Evolutionary conservation across 1,140 invertebrate species (phyloP), one percentile per base, ranked within the genome.

Genomic region (Drosophila asahinai): DNA sequence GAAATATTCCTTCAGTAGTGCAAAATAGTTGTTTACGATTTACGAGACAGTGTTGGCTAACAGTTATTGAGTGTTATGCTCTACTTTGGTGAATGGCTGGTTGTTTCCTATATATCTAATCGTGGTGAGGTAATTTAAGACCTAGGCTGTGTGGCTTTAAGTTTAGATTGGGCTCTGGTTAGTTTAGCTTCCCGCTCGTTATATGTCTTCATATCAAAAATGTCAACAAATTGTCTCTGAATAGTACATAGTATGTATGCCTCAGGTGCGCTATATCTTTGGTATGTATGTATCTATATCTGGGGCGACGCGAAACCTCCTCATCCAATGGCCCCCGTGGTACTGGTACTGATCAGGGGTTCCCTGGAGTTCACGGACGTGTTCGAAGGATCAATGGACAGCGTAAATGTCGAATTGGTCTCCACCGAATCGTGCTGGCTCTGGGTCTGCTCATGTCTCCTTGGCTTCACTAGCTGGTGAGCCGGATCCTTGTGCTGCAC

Each of bases 401-500:
- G 65, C 14, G 92, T 93, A 45, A 92, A 93, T 8, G 86, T 82
- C 12, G 92, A 91, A 11, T 66, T 66, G 58, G 89, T 89, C 71
- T 93, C 92, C 51, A 93, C 91, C 54, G 92, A 93, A 58, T 93
- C 92, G 43, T 94, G 94, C 60, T 94, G 94, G 49, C 94, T 94
- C 74, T 94, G 94, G 5, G 93, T 94, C 15, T 93, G 91, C 57
- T 95, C 94, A 68, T 94, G 94, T 3, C 93, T 80, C 25, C 93
- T 80, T 0, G 93, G 89, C 5, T 86, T 83, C 3, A 93, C 79
- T 60, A 90, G 43, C 47, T 89, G 86, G 7, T 89, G 86, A 8
- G 89, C 73, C 12, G 83, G 81, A 80, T 92, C 84, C 49, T 91
- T 92, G 62, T 83, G 77, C 27, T 82, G 91, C 3, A 79, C 84